Conservation (phyloP, 2,113 vertebrate species). For the Lutjanus erythropterus region DNA sequence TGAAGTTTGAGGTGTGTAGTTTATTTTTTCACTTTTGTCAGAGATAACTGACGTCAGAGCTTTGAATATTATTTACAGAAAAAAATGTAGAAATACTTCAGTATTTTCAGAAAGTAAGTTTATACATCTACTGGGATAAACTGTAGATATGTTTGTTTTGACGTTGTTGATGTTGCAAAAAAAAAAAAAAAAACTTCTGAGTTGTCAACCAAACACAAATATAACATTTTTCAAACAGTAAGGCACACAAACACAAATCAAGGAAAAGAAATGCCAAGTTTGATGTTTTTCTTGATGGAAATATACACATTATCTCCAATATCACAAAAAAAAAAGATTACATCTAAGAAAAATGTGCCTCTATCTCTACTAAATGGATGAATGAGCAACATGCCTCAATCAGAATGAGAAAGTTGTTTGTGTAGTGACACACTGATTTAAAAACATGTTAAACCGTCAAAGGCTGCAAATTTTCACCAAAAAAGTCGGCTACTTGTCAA, state of each 20-base stretch:
- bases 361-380: conserved; percentile 36
- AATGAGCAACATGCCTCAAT: conserved; percentile 40
- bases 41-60: background rate
- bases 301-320: conserved; percentile 20
- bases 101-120: background rate
- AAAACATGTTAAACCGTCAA: conserved; percentile 19
- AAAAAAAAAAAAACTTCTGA: background rate
- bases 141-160: background rate
- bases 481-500: background rate
- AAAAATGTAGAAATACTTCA: conserved; percentile 22
- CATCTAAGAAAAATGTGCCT: conserved; percentile 12
- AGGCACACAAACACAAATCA: conserved; percentile 45
- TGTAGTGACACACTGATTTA: background rate
- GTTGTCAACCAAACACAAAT: background rate
- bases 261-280: conserved; percentile 1
- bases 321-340: conserved; percentile 15
- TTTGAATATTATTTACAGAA: conserved; percentile 31
- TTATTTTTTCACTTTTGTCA: conserved; percentile 28
- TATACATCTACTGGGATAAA: background rate
- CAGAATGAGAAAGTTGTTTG: too few species aligned
- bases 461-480: background rate
- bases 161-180: background rate
- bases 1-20: background rate
- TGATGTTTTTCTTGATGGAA: conserved; percentile 33
- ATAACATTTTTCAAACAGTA: conserved; percentile 17